phyloP scores from a whole-genome alignment of 2,888 invertebrate genomes.

The Cheiracanthium punctorium region DNA sequence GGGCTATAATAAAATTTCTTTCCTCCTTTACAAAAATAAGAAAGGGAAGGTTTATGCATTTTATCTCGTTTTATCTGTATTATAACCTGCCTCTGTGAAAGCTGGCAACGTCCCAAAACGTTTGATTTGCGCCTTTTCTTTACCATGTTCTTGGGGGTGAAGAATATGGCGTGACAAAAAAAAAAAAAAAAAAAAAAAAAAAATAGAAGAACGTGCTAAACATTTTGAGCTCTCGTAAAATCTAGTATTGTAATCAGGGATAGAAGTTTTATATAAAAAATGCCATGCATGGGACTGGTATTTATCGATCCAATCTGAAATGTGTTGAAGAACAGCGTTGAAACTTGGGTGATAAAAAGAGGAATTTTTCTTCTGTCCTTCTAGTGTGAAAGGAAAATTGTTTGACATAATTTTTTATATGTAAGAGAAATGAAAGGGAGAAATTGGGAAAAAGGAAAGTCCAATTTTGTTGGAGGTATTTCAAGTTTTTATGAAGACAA shows the following conservation, averaged over 20 bases:
- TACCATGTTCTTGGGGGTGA: slow-evolving; percentile 17
- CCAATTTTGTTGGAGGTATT: neutral
- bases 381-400: neutral
- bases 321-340: slow-evolving; percentile 32
- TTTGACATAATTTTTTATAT: neutral
- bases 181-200: no score
- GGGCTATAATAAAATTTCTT: neutral
- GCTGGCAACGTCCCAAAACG: slow-evolving; percentile 54
- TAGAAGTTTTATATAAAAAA: slow-evolving; percentile 24
- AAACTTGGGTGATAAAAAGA: slow-evolving; percentile 35
- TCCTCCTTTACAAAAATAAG: neutral
- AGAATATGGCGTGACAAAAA: slow-evolving; percentile 61
- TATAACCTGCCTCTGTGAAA: slow-evolving; percentile 42
- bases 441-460: neutral
- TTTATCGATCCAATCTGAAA: slow-evolving; percentile 57
- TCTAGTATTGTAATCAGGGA: slow-evolving; percentile 58
- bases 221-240: slow-evolving; percentile 62
- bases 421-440: neutral
- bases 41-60: slow-evolving; percentile 51
- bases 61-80: slow-evolving; percentile 48
- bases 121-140: slow-evolving; percentile 40
- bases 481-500: no score
- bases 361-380: slow-evolving; percentile 20
- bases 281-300: slow-evolving; percentile 29
- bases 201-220: slow-evolving; percentile 61